Evolutionary conservation across 2,113 vertebrate genomes (phyloP), one percentile per base, ranked within the genome.

Genomic region (Callionymus lyra): DNA sequence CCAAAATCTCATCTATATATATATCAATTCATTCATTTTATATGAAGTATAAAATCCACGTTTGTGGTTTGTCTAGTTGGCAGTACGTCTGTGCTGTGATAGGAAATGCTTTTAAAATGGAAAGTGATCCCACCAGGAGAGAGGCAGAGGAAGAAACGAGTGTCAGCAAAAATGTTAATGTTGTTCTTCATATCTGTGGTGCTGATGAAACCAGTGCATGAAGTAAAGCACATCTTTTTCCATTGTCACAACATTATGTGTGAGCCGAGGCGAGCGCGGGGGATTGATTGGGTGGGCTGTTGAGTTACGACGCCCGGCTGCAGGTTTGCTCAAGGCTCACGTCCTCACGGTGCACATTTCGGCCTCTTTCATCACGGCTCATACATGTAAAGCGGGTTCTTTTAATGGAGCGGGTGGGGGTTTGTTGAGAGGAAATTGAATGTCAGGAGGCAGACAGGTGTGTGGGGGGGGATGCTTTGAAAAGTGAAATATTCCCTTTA

Each of bases 111-210:
- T n/a, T n/a, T n/a, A n/a, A n/a, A n/a, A n/a, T n/a, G n/a, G n/a
- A n/a, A n/a, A 27, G 21, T 27, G 21, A 27, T 27, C 8, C 21
- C 21, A 5, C 8, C 21, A 4, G 8, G 21, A 27, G 31, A 4
- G 8, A 8, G 8, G 31, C 54, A 54, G 50, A 0, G 38, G 19
- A 11, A 40, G 56, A 42, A 54, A 50, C 57, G 58, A 44, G n/a
- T 65, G 76, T 81, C 80, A 83, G 82, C 81, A 76, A 67, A n/a
- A 80, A 80, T 83, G 81, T 70, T 81, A 79, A 82, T 81, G 75
- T 68, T 68, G 54, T 50, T 65, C 47, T 66, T 77, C 68, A 63
- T 84, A 77, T 79, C 72, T 61, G 62, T 53, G 17, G 41, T 33
- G 54, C 44, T 34, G 45, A 32, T 58, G 53, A 62, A 81, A 80